Evolutionary conservation across 2,113 vertebrate genomes (phyloP).

Genomic region (Zosterops borbonicus): DNA sequence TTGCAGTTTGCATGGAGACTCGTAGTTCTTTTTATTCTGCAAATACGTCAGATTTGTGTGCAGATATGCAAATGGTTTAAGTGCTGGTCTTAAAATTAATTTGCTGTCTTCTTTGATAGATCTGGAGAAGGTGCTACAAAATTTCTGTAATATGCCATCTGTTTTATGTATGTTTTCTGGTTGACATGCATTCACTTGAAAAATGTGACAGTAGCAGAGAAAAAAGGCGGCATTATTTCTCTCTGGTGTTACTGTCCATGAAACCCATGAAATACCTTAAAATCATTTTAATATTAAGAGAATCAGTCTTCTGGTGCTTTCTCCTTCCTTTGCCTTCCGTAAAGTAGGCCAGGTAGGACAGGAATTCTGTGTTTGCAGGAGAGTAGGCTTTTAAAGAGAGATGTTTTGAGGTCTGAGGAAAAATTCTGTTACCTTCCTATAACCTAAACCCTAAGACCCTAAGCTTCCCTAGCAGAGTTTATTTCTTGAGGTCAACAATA

Average conservation of each 20-base stretch:
- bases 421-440: not conserved
- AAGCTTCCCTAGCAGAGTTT: not conserved
- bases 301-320: not conserved
- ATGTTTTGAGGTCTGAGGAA: not conserved
- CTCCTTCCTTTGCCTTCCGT: not conserved
- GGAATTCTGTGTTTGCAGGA: not conserved
- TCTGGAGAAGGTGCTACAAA: constrained; percentile 5
- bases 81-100: not conserved
- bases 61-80: not conserved
- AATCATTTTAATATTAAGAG: not conserved
- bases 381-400: not conserved
- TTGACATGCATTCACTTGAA: not conserved
- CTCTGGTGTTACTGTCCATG: not conserved
- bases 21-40: not conserved
- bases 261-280: not conserved
- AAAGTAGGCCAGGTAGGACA: not conserved
- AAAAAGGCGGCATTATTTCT: not conserved
- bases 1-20: not conserved
- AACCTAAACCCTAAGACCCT: not conserved
- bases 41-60: not conserved
- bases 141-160: not conserved
- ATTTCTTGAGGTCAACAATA: not conserved
- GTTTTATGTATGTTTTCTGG: not conserved
- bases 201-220: not conserved
- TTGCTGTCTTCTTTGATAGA: not conserved